Conservation (phyloP, 1,140 invertebrate genomes). For the Atta texana region DNA sequence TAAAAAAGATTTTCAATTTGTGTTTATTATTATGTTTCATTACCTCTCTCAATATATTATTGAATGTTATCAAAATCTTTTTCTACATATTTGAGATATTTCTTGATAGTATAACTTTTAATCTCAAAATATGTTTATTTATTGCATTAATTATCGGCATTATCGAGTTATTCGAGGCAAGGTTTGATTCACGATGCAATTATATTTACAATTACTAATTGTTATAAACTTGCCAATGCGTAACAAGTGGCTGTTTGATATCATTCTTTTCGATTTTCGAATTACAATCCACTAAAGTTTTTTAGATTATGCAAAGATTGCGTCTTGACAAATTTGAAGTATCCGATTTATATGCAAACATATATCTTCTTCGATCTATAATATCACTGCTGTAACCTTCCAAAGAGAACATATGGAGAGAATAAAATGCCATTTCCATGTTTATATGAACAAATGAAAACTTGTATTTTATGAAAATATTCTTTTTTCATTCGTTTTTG, state of each 20-base stretch:
- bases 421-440: conserved; percentile 32
- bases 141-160: conserved; percentile 24
- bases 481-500: not conserved
- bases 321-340: not conserved
- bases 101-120: not conserved
- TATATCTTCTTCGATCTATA: conserved; percentile 9
- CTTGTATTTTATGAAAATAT: conserved; percentile 26
- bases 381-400: not conserved
- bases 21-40: too few relatives aligned
- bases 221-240: too few relatives aligned
- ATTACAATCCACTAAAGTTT: not conserved
- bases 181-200: too few relatives aligned
- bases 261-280: not conserved
- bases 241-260: too few relatives aligned
- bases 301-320: not conserved
- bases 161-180: not conserved
- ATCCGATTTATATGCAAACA: conserved; percentile 45
- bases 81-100: not conserved
- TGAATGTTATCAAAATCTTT: not conserved
- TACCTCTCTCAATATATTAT: too few relatives aligned
- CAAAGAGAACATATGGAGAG: not conserved
- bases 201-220: too few relatives aligned
- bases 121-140: not conserved
- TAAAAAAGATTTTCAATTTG: not conserved
- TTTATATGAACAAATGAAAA: conserved; percentile 34